Conservation (phyloP, 2,113 vertebrate species). For the Pica pica region DNA sequence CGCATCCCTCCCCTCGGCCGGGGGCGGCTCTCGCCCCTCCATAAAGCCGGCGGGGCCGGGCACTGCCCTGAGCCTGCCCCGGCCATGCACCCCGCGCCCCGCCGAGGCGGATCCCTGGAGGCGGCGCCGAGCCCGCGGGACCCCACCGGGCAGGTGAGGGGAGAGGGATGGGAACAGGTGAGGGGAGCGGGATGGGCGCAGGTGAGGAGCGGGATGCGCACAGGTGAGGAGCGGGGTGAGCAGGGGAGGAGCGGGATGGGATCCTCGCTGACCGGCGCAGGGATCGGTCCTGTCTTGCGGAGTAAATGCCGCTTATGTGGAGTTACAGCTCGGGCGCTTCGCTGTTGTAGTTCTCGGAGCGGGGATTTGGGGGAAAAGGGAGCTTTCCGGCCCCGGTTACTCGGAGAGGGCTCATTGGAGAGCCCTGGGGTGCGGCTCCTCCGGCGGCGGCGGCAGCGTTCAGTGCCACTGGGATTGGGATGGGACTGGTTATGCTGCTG, state of each 20-base stretch:
- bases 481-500: background rate
- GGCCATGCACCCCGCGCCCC: slow-evolving; percentile 56
- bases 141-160: slow-evolving; percentile 74
- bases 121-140: slow-evolving; percentile 77
- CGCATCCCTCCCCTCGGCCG: background rate
- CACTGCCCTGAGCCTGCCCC: background rate
- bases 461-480: background rate
- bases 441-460: background rate
- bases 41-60: background rate
- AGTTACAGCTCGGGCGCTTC: background rate
- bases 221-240: background rate
- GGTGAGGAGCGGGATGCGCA: background rate
- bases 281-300: background rate
- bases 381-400: rapidly evolving
- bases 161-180: background rate
- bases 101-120: slow-evolving; percentile 80
- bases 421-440: background rate
- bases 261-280: background rate
- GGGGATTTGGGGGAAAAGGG: background rate
- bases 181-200: background rate
- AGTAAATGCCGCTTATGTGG: rapidly evolving
- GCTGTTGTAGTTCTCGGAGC: background rate
- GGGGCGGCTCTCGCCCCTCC: background rate
- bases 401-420: background rate
- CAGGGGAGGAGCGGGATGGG: background rate